Percentiles rank a stretch among this genome's conserved stretches.
These are phyloP conservation scores for Fregetta grallaria DNA, from an alignment of 2,113 vertebrate species.

Conservation along the genomic window DNA sequence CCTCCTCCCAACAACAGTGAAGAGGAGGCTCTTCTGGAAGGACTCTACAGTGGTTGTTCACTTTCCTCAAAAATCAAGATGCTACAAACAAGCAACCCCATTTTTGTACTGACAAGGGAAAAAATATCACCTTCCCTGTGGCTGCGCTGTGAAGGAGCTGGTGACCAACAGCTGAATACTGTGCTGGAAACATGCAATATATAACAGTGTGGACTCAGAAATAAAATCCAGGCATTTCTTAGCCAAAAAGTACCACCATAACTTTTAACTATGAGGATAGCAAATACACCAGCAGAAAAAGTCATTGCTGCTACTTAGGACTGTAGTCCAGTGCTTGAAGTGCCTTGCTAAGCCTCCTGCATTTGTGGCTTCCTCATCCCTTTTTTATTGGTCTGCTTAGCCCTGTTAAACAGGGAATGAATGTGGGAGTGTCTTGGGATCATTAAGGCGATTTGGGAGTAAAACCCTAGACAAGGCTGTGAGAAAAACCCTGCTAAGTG, in stretches of 20 bases:
- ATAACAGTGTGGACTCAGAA: neutral
- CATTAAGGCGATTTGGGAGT: conserved; percentile 20
- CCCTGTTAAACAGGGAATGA: neutral
- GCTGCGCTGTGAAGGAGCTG: neutral
- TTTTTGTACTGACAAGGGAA: neutral
- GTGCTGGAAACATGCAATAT: neutral
- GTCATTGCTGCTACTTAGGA: neutral
- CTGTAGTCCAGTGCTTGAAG: neutral
- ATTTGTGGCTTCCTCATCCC: neutral
- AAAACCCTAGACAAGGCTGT: neutral
- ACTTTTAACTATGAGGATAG: neutral
- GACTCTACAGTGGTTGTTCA: neutral
- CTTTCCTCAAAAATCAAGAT: neutral
- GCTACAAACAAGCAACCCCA: neutral
- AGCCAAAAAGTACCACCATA: neutral
- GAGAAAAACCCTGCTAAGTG: neutral
- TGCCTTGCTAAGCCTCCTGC: neutral
- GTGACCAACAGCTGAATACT: neutral
- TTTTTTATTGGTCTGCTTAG: neutral
- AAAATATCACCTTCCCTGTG: neutral
- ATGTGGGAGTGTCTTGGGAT: neutral
- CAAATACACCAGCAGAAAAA: neutral
- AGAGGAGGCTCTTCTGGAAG: neutral
- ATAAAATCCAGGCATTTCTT: neutral
- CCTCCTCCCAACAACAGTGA: neutral